Conservation (phyloP, 2,113 vertebrate genomes). For the Lophotis ruficrista region DNA sequence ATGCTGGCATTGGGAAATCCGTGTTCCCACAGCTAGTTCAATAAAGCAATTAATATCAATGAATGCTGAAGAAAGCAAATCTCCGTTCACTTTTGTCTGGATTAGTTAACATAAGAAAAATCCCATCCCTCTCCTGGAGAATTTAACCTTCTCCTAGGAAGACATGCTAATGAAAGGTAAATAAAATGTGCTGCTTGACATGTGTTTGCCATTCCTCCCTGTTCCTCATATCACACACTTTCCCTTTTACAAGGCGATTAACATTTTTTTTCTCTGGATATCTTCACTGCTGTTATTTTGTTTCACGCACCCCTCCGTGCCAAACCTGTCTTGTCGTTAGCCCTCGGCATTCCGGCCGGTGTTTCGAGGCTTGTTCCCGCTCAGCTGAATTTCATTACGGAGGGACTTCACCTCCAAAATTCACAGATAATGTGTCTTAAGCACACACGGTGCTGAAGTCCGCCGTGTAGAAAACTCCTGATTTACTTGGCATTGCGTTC, state of each 20-base stretch:
- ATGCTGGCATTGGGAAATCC: conserved; percentile 78
- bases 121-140: conserved; percentile 51
- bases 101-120: conserved; percentile 76
- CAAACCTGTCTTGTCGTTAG: conserved; percentile 76
- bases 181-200: conserved; percentile 77
- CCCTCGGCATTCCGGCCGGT: conserved; percentile 54
- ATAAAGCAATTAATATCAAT: conserved; percentile 83
- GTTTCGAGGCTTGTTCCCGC: conserved; percentile 69
- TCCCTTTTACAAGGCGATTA: conserved; percentile 68
- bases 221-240: conserved; percentile 72
- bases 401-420: conserved; percentile 64
- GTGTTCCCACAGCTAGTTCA: conserved; percentile 78
- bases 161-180: conserved; percentile 78
- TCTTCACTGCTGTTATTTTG: conserved; percentile 44
- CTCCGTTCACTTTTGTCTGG: conserved; percentile 71
- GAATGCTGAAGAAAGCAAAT: conserved; percentile 80
- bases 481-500: neutral
- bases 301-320: conserved; percentile 66
- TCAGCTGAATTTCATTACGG: conserved; percentile 80
- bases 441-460: neutral
- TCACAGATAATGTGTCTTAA: conserved; percentile 52
- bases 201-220: conserved; percentile 80
- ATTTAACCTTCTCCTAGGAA: conserved; percentile 75
- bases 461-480: neutral
- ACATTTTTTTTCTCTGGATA: conserved; percentile 65